Percentiles rank a stretch among this genome's conserved stretches.
Conservation (phyloP, 2,797 vertebrate species). For the Myripristis jacobus region DNA sequence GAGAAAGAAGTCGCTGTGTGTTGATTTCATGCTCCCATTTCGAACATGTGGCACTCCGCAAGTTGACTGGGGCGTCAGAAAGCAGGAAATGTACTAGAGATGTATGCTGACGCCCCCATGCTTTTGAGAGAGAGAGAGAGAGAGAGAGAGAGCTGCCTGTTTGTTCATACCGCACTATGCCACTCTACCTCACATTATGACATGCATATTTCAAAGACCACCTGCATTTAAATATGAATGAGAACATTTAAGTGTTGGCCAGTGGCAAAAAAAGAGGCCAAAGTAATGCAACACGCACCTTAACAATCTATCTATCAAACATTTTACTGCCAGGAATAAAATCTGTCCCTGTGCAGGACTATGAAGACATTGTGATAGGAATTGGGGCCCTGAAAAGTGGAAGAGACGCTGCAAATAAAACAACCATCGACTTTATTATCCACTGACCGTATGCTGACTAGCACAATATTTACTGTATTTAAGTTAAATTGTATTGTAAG, state of each 20-base stretch:
- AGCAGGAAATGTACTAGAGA: slow-evolving; percentile 21
- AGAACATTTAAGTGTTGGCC: slow-evolving; percentile 27
- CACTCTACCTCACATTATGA: slow-evolving; percentile 16
- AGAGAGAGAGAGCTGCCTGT: neutral
- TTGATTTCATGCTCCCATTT: slow-evolving; percentile 1
- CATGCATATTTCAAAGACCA: slow-evolving; percentile 44
- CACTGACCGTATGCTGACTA: too few relatives aligned
- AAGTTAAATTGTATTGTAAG: too few relatives aligned
- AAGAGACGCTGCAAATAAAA: too few relatives aligned
- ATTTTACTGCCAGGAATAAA: neutral
- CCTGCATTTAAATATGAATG: slow-evolving; percentile 49
- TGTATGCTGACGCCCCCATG: slow-evolving; percentile 15
- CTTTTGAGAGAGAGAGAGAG: neutral
- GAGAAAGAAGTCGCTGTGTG: neutral
- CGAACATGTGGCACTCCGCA: neutral
- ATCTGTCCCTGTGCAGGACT: neutral
- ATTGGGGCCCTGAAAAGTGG: too few relatives aligned
- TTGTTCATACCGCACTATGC: slow-evolving; percentile 3
- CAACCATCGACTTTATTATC: too few relatives aligned
- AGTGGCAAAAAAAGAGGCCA: neutral
- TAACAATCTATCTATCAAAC: neutral
- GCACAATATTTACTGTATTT: too few relatives aligned
- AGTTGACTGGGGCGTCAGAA: neutral
- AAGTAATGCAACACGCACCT: neutral
- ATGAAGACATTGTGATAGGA: neutral